Percentiles rank a stretch among this genome's conserved stretches.
phyloP scores from a whole-genome alignment of 2,113 vertebrate genomes.

The Clarias batrachus region DNA sequence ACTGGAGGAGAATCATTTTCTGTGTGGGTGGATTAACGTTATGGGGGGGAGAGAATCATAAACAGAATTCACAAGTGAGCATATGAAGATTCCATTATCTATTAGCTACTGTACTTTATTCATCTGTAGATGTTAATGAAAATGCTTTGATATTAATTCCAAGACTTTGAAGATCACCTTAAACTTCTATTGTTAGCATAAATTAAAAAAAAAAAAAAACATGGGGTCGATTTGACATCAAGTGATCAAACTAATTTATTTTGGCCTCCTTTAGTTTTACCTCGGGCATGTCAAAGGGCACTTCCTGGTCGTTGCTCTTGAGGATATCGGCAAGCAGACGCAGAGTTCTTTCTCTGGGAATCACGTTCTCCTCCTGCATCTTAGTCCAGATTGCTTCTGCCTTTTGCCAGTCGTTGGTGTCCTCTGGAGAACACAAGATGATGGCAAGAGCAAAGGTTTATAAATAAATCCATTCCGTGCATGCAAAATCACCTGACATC shows the following conservation, averaged over 20 bases:
- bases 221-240: not conserved
- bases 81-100: not conserved
- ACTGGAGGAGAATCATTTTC: not conserved
- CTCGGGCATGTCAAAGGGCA: conserved; percentile 87
- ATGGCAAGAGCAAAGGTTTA: not conserved
- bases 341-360: conserved; percentile 84
- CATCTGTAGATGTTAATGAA: not conserved
- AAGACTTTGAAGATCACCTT: not conserved
- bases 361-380: conserved; percentile 92
- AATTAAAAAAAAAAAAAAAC: conserved; percentile 58
- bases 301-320: conserved; percentile 78
- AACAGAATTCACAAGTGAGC: not conserved
- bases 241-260: conserved; percentile 36
- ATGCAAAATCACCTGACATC: not conserved
- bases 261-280: conserved; percentile 66
- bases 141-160: conserved; percentile 51
- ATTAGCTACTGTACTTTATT: too few species aligned
- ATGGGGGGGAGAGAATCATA: too few species aligned
- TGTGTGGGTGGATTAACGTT: not conserved
- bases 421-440: conserved; percentile 70
- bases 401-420: conserved; percentile 77
- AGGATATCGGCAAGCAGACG: conserved; percentile 79
- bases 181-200: conserved; percentile 46
- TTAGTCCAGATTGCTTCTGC: conserved; percentile 87
- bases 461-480: not conserved